Conservation (phyloP, 2,797 vertebrate species). For the Sitta carolinensis region DNA sequence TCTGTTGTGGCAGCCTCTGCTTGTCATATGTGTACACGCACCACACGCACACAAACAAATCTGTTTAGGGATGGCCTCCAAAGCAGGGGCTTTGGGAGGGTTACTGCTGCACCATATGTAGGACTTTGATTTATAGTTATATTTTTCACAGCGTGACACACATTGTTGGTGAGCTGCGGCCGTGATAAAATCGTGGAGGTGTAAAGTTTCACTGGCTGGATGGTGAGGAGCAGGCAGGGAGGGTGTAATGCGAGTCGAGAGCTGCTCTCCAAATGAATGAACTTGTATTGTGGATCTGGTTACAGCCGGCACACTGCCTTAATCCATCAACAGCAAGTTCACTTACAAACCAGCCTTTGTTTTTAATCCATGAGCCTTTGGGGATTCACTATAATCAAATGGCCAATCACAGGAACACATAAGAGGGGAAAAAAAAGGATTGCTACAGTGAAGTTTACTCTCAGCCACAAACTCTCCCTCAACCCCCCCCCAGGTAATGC, state of each 20-base stretch:
- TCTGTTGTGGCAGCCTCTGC: slow-evolving; percentile 18
- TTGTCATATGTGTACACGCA: not conserved
- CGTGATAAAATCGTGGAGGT: slow-evolving; percentile 69
- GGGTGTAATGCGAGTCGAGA: slow-evolving; percentile 60
- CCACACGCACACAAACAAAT: slow-evolving; percentile 8
- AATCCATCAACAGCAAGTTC: slow-evolving; percentile 77
- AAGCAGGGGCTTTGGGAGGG: slow-evolving; percentile 5
- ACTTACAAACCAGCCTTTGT: slow-evolving; percentile 87
- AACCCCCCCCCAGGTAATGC: not conserved
- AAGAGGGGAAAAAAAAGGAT: slow-evolving; percentile 10
- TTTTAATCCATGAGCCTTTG: slow-evolving; percentile 76
- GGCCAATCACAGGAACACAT: slow-evolving; percentile 52
- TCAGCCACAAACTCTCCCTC: slow-evolving; percentile 19
- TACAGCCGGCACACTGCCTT: slow-evolving; percentile 74
- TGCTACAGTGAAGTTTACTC: slow-evolving; percentile 47
- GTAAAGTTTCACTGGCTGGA: slow-evolving; percentile 71
- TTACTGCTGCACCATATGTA: slow-evolving; percentile 24
- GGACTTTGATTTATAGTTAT: slow-evolving; percentile 64
- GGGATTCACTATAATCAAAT: slow-evolving; percentile 67
- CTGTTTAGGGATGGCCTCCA: not conserved
- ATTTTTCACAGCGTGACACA: slow-evolving; percentile 66
- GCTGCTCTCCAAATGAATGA: slow-evolving; percentile 71
- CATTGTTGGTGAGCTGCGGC: slow-evolving; percentile 65
- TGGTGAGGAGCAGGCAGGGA: slow-evolving; percentile 54
- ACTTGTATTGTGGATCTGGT: slow-evolving; percentile 71